Evolutionary conservation across 2,113 vertebrate species (phyloP).

Genomic region (Sminthopsis crassicaudata): DNA sequence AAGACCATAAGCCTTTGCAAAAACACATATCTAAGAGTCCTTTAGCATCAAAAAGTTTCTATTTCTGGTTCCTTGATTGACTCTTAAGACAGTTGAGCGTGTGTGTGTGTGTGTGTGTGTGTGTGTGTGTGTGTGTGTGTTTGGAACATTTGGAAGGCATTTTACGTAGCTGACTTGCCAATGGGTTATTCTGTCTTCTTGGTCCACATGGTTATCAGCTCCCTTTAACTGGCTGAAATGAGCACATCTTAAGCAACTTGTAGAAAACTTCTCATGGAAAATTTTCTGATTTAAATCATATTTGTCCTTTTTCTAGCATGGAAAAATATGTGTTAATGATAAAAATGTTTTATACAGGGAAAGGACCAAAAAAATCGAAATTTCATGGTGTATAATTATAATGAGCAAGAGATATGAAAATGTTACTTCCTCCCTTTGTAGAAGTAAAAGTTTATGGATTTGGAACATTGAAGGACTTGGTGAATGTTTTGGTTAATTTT

Average conservation of each 20-base stretch:
- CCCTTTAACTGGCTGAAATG: constrained; percentile 79
- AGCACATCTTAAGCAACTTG: constrained; percentile 76
- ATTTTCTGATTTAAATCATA: constrained; percentile 73
- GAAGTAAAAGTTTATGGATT: neutral
- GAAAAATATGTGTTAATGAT: constrained; percentile 62
- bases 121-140: neutral
- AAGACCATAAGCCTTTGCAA: constrained; percentile 76
- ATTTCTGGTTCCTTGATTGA: constrained; percentile 77
- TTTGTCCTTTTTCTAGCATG: constrained; percentile 58
- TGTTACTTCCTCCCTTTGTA: neutral
- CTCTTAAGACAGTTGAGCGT: constrained; percentile 65
- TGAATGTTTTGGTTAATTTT: neutral
- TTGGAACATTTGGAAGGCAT: constrained; percentile 74
- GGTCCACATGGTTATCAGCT: constrained; percentile 76
- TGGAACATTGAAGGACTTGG: neutral
- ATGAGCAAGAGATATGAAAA: neutral
- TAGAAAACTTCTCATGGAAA: constrained; percentile 75
- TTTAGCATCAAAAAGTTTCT: constrained; percentile 73
- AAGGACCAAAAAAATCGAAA: neutral
- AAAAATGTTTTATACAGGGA: neutral
- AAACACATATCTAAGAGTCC: constrained; percentile 77
- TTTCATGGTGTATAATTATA: neutral
- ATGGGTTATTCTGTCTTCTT: constrained; percentile 80
- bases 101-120: neutral
- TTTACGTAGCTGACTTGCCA: constrained; percentile 83